These are phyloP conservation scores for Epizoanthus scotinus DNA, from an alignment of 92 coral and sea anemone genomes.

Conservation along the genomic window DNA sequence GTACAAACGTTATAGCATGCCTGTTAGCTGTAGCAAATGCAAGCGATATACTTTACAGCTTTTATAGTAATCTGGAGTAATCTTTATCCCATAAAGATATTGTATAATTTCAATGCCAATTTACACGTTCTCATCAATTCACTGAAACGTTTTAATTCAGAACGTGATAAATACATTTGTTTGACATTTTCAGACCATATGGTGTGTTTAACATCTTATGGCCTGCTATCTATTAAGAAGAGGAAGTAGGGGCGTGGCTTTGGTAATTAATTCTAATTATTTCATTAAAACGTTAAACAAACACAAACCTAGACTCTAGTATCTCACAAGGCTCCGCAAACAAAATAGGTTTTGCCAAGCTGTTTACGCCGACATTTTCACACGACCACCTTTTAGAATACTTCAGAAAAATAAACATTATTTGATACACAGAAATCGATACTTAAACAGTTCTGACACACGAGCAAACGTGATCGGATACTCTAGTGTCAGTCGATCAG, in stretches of 20 bases:
- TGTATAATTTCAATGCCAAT: neutral
- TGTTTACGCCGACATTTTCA: slow-evolving; percentile 13
- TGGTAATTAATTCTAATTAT: slow-evolving; percentile 31
- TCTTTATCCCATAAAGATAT: too few relatives aligned
- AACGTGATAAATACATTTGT: neutral
- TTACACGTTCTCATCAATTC: neutral
- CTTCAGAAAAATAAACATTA: neutral
- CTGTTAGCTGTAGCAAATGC: neutral
- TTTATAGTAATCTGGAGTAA: too few relatives aligned
- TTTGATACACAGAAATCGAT: slow-evolving; percentile 7
- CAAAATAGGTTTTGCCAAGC: slow-evolving; percentile 4
- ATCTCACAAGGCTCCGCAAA: slow-evolving; percentile 1
- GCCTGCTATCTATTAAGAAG: slow-evolving; percentile 16
- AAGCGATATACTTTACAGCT: too few relatives aligned
- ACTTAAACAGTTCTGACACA: neutral
- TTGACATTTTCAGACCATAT: slow-evolving; percentile 14
- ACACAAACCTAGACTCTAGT: slow-evolving; percentile 24
- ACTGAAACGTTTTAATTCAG: neutral
- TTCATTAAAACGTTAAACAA: slow-evolving; percentile 39
- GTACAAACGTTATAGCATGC: neutral
- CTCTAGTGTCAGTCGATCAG: too few relatives aligned
- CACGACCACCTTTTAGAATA: slow-evolving; percentile 7
- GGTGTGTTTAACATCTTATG: slow-evolving; percentile 21
- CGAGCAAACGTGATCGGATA: too few relatives aligned
- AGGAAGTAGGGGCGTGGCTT: slow-evolving; percentile 29